phyloP scores from a whole-genome alignment of 2,888 invertebrate genomes.

The Cryptus armator region DNA sequence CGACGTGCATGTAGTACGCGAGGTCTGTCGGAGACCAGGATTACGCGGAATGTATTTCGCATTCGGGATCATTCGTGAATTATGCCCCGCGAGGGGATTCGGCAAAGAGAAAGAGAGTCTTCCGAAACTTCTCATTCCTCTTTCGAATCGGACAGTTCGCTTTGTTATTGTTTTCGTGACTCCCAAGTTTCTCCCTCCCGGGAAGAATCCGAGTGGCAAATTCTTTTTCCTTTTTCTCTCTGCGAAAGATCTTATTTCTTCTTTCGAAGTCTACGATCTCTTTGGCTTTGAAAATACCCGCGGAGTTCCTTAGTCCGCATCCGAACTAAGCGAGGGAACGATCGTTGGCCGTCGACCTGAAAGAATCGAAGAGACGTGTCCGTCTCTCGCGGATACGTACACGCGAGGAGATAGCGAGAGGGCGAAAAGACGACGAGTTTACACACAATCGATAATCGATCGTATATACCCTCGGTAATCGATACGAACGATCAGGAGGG shows the following conservation, averaged over 20 bases:
- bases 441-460: constrained; percentile 64
- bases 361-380: constrained; percentile 28
- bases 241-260: background rate
- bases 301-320: constrained; percentile 10
- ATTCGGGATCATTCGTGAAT: constrained; percentile 82
- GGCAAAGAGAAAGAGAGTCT: constrained; percentile 50
- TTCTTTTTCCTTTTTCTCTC: constrained; percentile 26
- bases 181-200: constrained; percentile 7
- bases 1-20: constrained; percentile 31
- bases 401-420: background rate
- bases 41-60: constrained; percentile 82
- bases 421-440: constrained; percentile 32
- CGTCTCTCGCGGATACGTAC: constrained; percentile 44
- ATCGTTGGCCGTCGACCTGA: constrained; percentile 42
- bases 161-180: constrained; percentile 79
- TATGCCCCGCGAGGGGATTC: constrained; percentile 72
- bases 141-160: constrained; percentile 72
- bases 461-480: constrained; percentile 58
- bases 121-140: constrained; percentile 68
- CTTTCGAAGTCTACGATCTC: background rate
- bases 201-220: constrained; percentile 22
- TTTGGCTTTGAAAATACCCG: background rate
- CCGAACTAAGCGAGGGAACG: background rate
- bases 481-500: constrained; percentile 51
- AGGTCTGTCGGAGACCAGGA: constrained; percentile 42